Percentiles rank a stretch among this genome's conserved stretches.
Conservation (phyloP, 1,140 invertebrate genomes). For the Bombus superbus region DNA sequence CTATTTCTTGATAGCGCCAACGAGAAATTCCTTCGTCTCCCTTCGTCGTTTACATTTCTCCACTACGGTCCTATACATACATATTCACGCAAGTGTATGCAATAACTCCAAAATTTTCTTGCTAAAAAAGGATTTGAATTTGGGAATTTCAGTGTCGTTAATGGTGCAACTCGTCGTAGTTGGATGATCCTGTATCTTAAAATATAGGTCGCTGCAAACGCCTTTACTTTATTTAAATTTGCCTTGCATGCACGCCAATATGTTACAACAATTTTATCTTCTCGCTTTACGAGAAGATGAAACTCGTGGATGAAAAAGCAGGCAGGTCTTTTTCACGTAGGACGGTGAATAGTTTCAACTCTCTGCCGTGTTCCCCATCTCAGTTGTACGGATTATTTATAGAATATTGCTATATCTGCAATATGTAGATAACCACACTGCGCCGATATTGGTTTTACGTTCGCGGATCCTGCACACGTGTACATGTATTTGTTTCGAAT, state of each 20-base stretch:
- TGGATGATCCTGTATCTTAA: neutral
- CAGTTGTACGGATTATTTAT: conserved; percentile 38
- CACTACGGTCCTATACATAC: conserved; percentile 63
- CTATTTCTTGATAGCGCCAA: no score
- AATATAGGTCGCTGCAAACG: accelerated
- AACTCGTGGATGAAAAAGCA: neutral
- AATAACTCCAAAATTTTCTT: neutral
- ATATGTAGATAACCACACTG: conserved; percentile 45
- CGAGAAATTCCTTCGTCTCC: conserved; percentile 23
- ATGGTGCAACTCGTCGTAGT: neutral
- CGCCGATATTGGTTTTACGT: conserved; percentile 44
- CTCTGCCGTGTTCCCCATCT: neutral
- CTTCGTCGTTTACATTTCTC: conserved; percentile 21
- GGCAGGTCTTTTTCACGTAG: conserved; percentile 5
- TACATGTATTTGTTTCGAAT: conserved; percentile 22
- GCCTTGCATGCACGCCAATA: no score
- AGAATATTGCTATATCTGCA: conserved; percentile 44
- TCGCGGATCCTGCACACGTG: conserved; percentile 3
- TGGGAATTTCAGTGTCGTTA: neutral
- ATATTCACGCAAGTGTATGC: conserved; percentile 64
- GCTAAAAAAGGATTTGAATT: neutral
- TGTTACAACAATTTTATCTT: neutral
- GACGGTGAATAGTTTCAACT: neutral
- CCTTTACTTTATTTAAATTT: neutral
- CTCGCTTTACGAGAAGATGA: neutral